phyloP scores from a whole-genome alignment of 1,140 invertebrate species.

The Halotydeus destructor region DNA sequence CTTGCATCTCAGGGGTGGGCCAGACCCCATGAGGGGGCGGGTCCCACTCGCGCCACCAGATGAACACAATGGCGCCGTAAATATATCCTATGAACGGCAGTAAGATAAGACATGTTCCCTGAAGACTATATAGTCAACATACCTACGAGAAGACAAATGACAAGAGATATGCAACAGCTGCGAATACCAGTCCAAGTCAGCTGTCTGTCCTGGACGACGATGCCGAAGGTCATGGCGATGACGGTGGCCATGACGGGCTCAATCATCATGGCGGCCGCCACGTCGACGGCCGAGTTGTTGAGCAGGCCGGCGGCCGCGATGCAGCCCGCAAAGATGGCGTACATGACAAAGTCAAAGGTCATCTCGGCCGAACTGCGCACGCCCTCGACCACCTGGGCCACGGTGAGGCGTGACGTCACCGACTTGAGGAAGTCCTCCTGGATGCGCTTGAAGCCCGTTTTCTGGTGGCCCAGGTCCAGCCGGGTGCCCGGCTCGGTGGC shows the following conservation, averaged over 20 bases:
- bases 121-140: too few relatives aligned
- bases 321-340: conserved; percentile 25
- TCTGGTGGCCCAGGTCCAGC: conserved; percentile 1
- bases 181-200: conserved; percentile 40
- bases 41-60: conserved; percentile 9
- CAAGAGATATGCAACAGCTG: conserved; percentile 41
- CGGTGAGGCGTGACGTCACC: conserved; percentile 45
- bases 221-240: conserved; percentile 58
- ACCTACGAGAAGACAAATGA: conserved; percentile 44
- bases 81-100: conserved; percentile 31
- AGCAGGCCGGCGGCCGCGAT: conserved; percentile 46
- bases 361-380: conserved; percentile 47
- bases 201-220: conserved; percentile 45
- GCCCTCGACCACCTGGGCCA: conserved; percentile 53
- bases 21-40: conserved; percentile 12
- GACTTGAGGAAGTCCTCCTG: conserved; percentile 24
- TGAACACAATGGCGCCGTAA: conserved; percentile 15
- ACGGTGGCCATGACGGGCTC: conserved; percentile 56
- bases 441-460: conserved; percentile 9
- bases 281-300: conserved; percentile 54
- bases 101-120: too few relatives aligned
- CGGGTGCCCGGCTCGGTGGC: not conserved
- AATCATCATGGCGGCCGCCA: conserved; percentile 67
- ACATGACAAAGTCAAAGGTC: conserved; percentile 54
- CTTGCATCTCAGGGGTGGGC: conserved; percentile 14